Evolutionary conservation across 2,113 vertebrate species (phyloP), one percentile per base, ranked within the genome.

Genomic region (Seriola aureovittata): DNA sequence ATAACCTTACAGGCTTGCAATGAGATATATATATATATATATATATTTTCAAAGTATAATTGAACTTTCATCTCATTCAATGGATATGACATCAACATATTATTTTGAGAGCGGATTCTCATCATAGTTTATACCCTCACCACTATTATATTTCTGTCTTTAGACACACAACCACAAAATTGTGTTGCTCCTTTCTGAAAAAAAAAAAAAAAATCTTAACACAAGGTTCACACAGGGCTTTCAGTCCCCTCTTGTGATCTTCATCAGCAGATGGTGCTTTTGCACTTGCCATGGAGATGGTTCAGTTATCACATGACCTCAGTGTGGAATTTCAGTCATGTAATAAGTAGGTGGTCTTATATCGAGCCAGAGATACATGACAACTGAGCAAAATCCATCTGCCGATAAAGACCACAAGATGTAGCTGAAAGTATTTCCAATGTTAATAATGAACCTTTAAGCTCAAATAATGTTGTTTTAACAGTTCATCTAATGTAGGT

Each of bases 1-100:
- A 25, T 62, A 85, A 66, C 74, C 32, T 48, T 29, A 59, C 34
- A 34, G 14, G 55, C 11, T 75, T 58, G 25, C 32, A 81, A 52
- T 69, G 1, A 67, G 2, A 17, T 66, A 19, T 19, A 8, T 11
- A 10, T 72, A 54, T 10, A 54, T n/a, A n/a, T 54, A 5, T 16
- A 25, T 29, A 36, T 36, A 36, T 44, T 17, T 62, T 29, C 5
- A 25, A 82, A 46, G 40, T 74, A 65, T 50, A 52, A 14, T 52
- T 32, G 60, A 5, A 57, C 65, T 57, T 84, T 58, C 40, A 48
- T 44, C 72, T 34, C 4, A 54, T 54, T 50, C 42, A 16, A 17
- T 71, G 17, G 34, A 50, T 32, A 44, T 25, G 29, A 46, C 36
- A 70, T 14, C 42, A 23, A 50, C 29, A 60, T 46, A 65, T 14